These are phyloP conservation scores for Apoda limacodes DNA, from an alignment of 2,888 invertebrate species.

Conservation along the genomic window DNA sequence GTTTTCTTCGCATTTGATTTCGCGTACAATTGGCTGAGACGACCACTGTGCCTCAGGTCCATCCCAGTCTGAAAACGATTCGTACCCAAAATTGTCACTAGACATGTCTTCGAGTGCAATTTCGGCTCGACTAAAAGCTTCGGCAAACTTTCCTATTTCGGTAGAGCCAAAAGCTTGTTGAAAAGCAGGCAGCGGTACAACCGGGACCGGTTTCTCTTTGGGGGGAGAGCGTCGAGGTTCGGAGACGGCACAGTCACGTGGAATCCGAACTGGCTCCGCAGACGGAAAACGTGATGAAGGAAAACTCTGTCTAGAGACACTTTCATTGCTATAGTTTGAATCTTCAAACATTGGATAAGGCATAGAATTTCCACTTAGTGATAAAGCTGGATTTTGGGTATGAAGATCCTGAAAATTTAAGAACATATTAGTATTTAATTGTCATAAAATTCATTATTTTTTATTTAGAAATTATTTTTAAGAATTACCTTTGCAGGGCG, in stretches of 20 bases:
- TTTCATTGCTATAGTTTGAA: conserved; percentile 34
- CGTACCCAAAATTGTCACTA: conserved; percentile 48
- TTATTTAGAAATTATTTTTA: too few species aligned
- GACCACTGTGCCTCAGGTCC: conserved; percentile 50
- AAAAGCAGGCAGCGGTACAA: conserved; percentile 81
- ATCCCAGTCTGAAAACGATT: conserved; percentile 57
- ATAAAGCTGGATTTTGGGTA: conserved; percentile 37
- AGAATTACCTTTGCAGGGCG: conserved; percentile 48
- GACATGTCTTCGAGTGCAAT: conserved; percentile 48
- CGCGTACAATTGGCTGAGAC: conserved; percentile 43
- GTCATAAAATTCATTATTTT: neutral
- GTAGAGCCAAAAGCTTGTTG: conserved; percentile 90
- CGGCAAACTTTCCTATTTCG: conserved; percentile 86
- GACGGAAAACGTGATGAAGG: conserved; percentile 32
- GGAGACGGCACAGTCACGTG: conserved; percentile 26
- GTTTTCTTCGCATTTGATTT: conserved; percentile 62
- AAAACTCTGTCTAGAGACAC: conserved; percentile 27
- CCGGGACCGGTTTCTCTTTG: conserved; percentile 47
- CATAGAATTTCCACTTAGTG: conserved; percentile 47
- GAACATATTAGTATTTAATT: too few species aligned
- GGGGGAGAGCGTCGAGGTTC: conserved; percentile 39
- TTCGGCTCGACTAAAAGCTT: conserved; percentile 74
- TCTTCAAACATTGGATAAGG: conserved; percentile 51
- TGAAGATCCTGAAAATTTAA: conserved; percentile 42
- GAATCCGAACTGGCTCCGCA: conserved; percentile 27